Percentiles rank a stretch among this genome's conserved stretches.
phyloP scores from a whole-genome alignment of 64 coral and sea anemone genomes.

The Cladopsammia gracilis region DNA sequence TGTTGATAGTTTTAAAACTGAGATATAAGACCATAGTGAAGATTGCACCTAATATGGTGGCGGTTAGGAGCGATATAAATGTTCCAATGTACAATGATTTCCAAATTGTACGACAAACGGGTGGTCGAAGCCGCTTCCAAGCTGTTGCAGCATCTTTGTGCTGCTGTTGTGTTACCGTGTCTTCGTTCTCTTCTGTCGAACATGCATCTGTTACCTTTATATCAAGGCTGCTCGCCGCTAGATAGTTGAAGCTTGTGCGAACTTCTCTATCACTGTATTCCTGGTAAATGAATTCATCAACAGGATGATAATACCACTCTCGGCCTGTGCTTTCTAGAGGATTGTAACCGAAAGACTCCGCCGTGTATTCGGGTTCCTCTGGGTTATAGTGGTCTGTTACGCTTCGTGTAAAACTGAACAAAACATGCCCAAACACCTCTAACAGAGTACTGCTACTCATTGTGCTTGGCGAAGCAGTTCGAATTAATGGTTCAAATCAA shows the following conservation, averaged over 20 bases:
- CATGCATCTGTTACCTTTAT: neutral
- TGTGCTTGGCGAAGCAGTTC: neutral
- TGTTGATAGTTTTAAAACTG: neutral
- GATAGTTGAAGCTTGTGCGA: neutral
- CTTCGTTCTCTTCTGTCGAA: neutral
- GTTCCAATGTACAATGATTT: neutral
- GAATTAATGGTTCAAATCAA: too few species aligned
- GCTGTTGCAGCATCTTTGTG: neutral
- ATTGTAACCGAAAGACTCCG: neutral
- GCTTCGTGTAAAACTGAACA: neutral
- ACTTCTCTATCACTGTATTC: slow-evolving; percentile 6
- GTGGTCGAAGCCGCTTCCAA: neutral
- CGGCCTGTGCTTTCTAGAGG: neutral
- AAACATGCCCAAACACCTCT: neutral
- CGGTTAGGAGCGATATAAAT: neutral
- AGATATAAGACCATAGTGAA: neutral
- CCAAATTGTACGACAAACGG: neutral
- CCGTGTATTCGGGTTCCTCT: neutral
- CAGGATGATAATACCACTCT: neutral
- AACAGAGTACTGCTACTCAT: neutral
- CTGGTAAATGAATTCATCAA: slow-evolving; percentile 15
- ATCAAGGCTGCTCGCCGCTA: neutral
- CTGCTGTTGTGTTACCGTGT: neutral
- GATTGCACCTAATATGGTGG: neutral
- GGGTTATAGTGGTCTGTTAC: neutral